A percentile compares a stretch with the other conserved stretches of the same genome.
phyloP scores from a whole-genome alignment of 2,797 vertebrate genomes.

The Labroides dimidiatus region DNA sequence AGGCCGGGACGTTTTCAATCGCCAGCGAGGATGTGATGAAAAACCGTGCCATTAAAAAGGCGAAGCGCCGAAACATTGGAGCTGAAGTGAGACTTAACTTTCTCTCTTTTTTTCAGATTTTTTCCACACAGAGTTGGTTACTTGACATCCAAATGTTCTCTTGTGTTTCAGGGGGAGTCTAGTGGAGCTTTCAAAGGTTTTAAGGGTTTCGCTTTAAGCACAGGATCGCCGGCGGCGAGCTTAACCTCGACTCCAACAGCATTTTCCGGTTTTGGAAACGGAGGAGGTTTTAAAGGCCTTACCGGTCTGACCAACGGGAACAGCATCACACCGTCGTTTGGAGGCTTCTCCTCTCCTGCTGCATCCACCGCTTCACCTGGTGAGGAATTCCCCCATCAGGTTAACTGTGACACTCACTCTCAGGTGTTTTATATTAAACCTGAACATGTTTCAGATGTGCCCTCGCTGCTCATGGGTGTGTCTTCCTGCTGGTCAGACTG shows the following conservation, averaged over 20 bases:
- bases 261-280: constrained; percentile 77
- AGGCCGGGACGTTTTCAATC: constrained; percentile 94
- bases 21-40: constrained; percentile 95
- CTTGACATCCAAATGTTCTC: background rate
- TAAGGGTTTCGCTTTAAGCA: constrained; percentile 77
- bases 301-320: constrained; percentile 79
- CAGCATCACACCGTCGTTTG: constrained; percentile 49
- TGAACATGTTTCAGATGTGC: no score
- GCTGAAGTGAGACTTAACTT: constrained; percentile 82
- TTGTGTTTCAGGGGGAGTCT: constrained; percentile 67
- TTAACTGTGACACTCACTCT: no score
- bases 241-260: constrained; percentile 1
- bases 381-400: constrained; percentile 43
- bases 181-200: constrained; percentile 80
- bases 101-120: background rate
- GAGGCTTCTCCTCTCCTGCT: constrained; percentile 63
- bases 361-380: constrained; percentile 57
- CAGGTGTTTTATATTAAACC: no score
- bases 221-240: constrained; percentile 8
- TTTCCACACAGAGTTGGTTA: background rate
- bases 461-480: background rate
- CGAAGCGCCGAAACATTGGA: constrained; percentile 89
- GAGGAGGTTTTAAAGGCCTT: constrained; percentile 73
- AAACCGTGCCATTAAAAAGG: constrained; percentile 94
- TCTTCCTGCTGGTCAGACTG: background rate